Conservation (phyloP, 2,888 invertebrate species). For the Cheilosia scutellata region DNA sequence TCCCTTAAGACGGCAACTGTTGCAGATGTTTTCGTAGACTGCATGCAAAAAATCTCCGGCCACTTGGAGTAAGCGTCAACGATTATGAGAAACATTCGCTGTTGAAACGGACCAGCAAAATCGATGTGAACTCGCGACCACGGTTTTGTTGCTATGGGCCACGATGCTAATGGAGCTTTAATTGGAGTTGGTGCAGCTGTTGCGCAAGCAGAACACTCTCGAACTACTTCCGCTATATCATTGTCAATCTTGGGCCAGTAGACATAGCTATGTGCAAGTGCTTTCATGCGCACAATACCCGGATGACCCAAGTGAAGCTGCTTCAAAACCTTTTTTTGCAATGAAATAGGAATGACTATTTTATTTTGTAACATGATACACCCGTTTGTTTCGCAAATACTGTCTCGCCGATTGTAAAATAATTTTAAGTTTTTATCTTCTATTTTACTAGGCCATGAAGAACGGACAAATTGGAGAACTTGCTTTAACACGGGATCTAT, state of each 20-base stretch:
- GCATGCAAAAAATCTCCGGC: slow-evolving; percentile 48
- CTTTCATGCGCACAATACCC: slow-evolving; percentile 47
- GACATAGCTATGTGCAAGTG: slow-evolving; percentile 70
- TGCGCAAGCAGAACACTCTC: slow-evolving; percentile 76
- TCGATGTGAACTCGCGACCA: slow-evolving; percentile 83
- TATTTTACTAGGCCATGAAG: slow-evolving; percentile 13
- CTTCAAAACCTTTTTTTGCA: slow-evolving; percentile 35
- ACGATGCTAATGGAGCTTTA: slow-evolving; percentile 72
- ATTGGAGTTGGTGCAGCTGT: slow-evolving; percentile 74
- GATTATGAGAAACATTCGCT: slow-evolving; percentile 41
- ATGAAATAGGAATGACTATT: slow-evolving; percentile 33
- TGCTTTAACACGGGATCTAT: slow-evolving; percentile 24
- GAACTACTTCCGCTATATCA: slow-evolving; percentile 77
- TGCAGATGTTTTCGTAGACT: slow-evolving; percentile 23
- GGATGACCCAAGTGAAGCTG: slow-evolving; percentile 56
- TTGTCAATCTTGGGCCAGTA: slow-evolving; percentile 78
- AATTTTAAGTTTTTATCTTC: slow-evolving; percentile 23
- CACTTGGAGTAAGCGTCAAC: slow-evolving; percentile 62
- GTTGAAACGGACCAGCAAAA: slow-evolving; percentile 81
- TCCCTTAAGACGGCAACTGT: slow-evolving; percentile 34
- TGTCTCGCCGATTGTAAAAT: slow-evolving; percentile 13
- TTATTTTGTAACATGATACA: slow-evolving; percentile 47
- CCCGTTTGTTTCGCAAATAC: slow-evolving; percentile 31
- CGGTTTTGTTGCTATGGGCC: slow-evolving; percentile 76
- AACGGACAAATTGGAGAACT: slow-evolving; percentile 7